phyloP scores from a whole-genome alignment of 2,113 vertebrate genomes.

The Phaethornis superciliosus region DNA sequence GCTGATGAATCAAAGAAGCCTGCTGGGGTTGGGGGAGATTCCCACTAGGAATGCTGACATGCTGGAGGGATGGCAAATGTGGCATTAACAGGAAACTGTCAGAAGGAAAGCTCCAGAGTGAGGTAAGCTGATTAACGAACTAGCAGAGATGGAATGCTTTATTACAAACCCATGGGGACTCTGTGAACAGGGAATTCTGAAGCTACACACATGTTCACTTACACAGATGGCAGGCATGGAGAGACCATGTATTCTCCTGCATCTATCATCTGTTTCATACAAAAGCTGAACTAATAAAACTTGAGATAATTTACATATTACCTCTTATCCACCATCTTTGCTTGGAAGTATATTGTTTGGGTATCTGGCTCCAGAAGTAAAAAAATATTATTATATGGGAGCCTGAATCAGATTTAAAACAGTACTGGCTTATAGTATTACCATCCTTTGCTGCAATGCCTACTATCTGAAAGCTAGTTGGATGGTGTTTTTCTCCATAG shows the following conservation, averaged over 20 bases:
- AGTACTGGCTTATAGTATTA: not conserved
- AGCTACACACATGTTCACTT: not conserved
- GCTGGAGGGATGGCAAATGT: not conserved
- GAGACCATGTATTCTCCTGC: not conserved
- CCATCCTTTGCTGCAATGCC: not conserved
- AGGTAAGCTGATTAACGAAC: not conserved
- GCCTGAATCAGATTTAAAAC: not conserved
- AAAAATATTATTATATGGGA: not conserved
- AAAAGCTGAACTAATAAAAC: constrained; percentile 29
- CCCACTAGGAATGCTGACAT: not conserved
- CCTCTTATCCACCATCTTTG: not conserved
- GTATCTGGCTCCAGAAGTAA: not conserved
- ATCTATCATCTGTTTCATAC: constrained; percentile 13
- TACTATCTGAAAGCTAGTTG: not conserved
- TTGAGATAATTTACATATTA: constrained; percentile 20
- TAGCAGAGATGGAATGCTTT: not conserved
- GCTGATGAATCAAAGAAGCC: not conserved
- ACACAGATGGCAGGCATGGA: not conserved
- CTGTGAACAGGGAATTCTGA: not conserved
- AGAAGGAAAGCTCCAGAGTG: not conserved
- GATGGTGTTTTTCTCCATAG: not conserved
- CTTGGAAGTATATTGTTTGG: constrained; percentile 6
- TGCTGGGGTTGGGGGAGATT: not conserved
- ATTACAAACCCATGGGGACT: not conserved
- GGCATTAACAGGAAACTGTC: not conserved